These are phyloP conservation scores for Lasioglossum marginatum DNA, from an alignment of 2,888 invertebrate species.

Conservation along the genomic window DNA sequence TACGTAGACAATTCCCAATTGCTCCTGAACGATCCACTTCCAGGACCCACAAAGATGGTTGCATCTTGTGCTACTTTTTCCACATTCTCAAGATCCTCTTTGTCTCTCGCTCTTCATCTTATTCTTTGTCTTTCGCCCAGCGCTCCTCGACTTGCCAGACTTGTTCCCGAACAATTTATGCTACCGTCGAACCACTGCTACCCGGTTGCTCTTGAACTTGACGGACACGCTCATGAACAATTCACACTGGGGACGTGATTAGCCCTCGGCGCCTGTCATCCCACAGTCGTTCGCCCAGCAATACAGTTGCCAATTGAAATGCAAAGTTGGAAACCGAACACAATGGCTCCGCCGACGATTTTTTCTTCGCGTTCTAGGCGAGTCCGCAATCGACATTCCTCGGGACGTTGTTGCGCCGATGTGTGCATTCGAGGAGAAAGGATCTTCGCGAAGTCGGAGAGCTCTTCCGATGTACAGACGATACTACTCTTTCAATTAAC, in stretches of 20 bases:
- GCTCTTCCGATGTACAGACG: not conserved
- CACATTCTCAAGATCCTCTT: not conserved
- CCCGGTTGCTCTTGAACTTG: not conserved
- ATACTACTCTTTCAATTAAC: too few relatives aligned
- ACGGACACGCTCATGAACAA: not conserved
- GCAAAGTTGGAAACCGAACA: conserved; percentile 20
- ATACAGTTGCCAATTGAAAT: conserved; percentile 40
- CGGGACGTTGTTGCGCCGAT: conserved; percentile 33
- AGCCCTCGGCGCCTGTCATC: not conserved
- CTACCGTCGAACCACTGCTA: not conserved
- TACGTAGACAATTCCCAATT: not conserved
- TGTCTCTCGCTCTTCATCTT: not conserved
- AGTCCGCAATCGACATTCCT: conserved; percentile 24
- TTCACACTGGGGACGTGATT: not conserved
- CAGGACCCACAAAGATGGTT: not conserved
- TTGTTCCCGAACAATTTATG: not conserved
- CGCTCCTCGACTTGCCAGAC: not conserved
- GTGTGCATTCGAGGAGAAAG: not conserved
- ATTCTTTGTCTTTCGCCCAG: not conserved
- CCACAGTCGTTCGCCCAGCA: not conserved
- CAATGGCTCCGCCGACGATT: not conserved
- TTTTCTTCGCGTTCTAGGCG: conserved; percentile 21
- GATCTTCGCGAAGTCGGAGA: not conserved
- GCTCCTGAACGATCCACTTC: not conserved
- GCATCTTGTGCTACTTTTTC: not conserved